phyloP scores from a whole-genome alignment of 2,113 vertebrate genomes.

The Lota lota region DNA sequence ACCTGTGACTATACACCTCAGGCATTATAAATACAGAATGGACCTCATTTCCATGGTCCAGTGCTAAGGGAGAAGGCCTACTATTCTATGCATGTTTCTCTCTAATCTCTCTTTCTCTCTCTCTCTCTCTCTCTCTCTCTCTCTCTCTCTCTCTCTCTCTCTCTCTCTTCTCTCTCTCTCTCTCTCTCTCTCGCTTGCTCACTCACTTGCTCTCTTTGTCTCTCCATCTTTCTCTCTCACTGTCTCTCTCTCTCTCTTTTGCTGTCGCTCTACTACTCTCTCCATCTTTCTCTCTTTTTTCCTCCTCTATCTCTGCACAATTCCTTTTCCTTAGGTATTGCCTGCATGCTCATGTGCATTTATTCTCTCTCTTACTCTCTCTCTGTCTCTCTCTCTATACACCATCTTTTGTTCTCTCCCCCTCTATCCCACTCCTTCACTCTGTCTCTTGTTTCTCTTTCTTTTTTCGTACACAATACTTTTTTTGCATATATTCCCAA shows the following conservation, averaged over 20 bases:
- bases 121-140: background rate
- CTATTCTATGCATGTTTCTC: no score
- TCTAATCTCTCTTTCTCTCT: no score
- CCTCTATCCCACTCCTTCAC: no score
- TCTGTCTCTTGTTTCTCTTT: background rate
- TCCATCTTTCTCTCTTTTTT: no score
- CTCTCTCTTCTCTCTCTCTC: slow-evolving; percentile 26
- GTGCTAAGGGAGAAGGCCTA: background rate
- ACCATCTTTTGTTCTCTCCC: no score
- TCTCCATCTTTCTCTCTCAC: background rate
- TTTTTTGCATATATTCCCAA: no score
- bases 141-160: slow-evolving; percentile 37
- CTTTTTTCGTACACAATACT: background rate
- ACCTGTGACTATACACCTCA: slow-evolving; percentile 54
- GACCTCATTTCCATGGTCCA: slow-evolving; percentile 56
- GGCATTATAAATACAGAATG: slow-evolving; percentile 64
- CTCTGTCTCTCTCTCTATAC: slow-evolving; percentile 1
- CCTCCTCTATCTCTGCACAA: no score
- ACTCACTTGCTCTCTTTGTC: no score
- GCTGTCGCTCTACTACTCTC: no score
- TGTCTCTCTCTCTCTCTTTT: background rate
- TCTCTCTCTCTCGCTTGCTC: background rate
- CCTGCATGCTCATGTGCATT: no score
- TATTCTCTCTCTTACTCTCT: no score
- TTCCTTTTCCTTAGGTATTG: no score